A percentile compares a stretch with the other conserved stretches of the same genome.
Conservation (phyloP, 2,113 vertebrate genomes). For the Podiceps cristatus region DNA sequence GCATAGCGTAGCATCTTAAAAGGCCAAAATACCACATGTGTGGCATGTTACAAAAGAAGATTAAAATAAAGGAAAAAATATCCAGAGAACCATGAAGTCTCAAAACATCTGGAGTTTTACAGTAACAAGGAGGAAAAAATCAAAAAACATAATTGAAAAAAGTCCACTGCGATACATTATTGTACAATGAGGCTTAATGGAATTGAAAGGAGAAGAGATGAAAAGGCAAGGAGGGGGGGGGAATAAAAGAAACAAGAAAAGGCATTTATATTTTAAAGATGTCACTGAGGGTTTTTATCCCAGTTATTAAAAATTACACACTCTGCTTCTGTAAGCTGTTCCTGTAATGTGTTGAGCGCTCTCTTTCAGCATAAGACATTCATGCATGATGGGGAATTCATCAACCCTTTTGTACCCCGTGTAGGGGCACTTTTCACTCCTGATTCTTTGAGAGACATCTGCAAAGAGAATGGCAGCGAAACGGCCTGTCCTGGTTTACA, state of each 20-base stretch:
- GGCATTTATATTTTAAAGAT: conserved; percentile 63
- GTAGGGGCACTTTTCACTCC: neutral
- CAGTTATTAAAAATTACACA: conserved; percentile 64
- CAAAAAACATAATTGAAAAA: conserved; percentile 81
- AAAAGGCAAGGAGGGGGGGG: conserved; percentile 54
- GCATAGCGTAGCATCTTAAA: conserved; percentile 53
- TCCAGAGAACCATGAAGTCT: conserved; percentile 80
- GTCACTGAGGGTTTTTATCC: conserved; percentile 36
- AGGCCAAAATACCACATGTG: conserved; percentile 78
- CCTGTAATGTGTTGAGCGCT: neutral
- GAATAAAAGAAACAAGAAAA: conserved; percentile 55
- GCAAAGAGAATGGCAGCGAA: neutral
- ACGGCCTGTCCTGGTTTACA: conserved; percentile 1
- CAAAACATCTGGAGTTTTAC: conserved; percentile 83
- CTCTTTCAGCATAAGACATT: neutral
- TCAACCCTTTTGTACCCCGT: neutral
- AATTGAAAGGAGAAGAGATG: conserved; percentile 70
- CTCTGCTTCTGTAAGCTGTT: conserved; percentile 50
- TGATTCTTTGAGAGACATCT: neutral
- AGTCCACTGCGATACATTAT: conserved; percentile 74
- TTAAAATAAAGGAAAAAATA: conserved; percentile 81
- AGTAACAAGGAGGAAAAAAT: conserved; percentile 77
- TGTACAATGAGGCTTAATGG: conserved; percentile 66
- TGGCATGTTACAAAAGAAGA: conserved; percentile 78
- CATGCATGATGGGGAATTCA: neutral